Evolutionary conservation across 2,888 invertebrate genomes (phyloP), one percentile per base, ranked within the genome.

Genomic region (Arge pagana): DNA sequence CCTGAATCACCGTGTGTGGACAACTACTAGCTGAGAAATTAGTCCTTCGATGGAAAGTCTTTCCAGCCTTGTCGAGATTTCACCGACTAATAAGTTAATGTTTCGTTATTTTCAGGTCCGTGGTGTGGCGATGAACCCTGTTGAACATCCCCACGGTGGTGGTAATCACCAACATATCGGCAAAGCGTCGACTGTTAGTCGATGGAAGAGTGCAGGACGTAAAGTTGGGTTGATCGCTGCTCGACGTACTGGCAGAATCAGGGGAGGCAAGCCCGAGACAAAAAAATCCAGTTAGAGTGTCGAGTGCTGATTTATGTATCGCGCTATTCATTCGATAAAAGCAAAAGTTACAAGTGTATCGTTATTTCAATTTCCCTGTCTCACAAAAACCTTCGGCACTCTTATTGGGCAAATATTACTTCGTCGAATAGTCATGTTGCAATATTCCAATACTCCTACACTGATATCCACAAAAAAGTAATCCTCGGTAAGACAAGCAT

Each of bases 161-260:
- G 99, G 99, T 97, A 99, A 99, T 86, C 99, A 99, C 85, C 99
- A 99, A 85, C 99, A 99, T 80, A 99, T 99, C 83, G 99, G 99
- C 88, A 98, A 98, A 84, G 98, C 99, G 50, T 99, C 98, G 11
- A 99, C 99, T 53, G 97, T 99, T 74, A 93, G 96, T 82, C 84
- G 99, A 84, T 97, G 97, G 78, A 96, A 97, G 67, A 93, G 96
- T 48, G 96, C 98, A 72, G 99, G 99, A 89, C 92, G 97, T 83
- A 99, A 99, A 87, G 96, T 99, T 73, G 99, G 99, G 96, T 94
- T 99, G 71, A 99, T 99, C 80, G 99, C 99, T 80, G 99, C 99
- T 74, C 89, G 99, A 80, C 91, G 99, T 82, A 99, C 99, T 59
- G 99, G 99, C 84, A 90, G 98, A 84, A 96, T 99, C 80, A 89